Base-by-base conservation (phyloP, 2,797 vertebrate species). In the Cynopterus sphinx region DNA sequence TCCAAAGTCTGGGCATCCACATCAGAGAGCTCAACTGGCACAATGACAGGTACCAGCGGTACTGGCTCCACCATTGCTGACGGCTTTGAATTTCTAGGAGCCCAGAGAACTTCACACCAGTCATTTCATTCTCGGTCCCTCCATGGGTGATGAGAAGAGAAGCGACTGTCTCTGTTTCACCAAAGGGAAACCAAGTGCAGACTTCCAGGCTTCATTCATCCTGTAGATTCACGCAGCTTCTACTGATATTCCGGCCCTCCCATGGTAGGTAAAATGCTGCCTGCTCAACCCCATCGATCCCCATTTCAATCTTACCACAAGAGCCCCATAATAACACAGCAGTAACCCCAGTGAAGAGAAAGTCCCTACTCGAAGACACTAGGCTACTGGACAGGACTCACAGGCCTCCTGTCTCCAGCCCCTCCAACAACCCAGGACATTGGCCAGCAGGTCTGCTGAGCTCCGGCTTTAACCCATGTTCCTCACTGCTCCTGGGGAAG, bases 341-440 rank as follows among this genome's bases (percentile, higher is more conserved):
- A 89, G 26, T 59, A 28, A 55, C 39, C 21, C 39, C 17, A 65
- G 63, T 31, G 51, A 77, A 41, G 41, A 73, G 22, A 74, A 49
- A 12, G 9, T 70, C n/a, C 36, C 33, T 1, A 12, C 63, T 43
- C 39, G 11, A 46, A 74, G 77, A 79, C 39, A 59, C 43, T 65
- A 70, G 71, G 53, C 46, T 22, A 2, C 0, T 22, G 24, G 61
- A 43, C 49, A 84, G 41, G 78, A 74, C 0, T 59, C 73, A 12
- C 0, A 9, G 75, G 16, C 31, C 39, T 33, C 22, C 31, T 12
- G 7, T 16, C 46, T 41, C 85, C 22, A n/a, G 67, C 33, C 43
- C 1, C 22, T 59, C 15, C 0, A 0, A 26, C 19, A 15, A 51
- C 24, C 12, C 67, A 41, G 26, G 21, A 49, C 49, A 16, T 8